Percentiles rank a stretch among this genome's conserved stretches.
Conservation (phyloP, 2,888 invertebrate genomes). For the Homarus gammarus region DNA sequence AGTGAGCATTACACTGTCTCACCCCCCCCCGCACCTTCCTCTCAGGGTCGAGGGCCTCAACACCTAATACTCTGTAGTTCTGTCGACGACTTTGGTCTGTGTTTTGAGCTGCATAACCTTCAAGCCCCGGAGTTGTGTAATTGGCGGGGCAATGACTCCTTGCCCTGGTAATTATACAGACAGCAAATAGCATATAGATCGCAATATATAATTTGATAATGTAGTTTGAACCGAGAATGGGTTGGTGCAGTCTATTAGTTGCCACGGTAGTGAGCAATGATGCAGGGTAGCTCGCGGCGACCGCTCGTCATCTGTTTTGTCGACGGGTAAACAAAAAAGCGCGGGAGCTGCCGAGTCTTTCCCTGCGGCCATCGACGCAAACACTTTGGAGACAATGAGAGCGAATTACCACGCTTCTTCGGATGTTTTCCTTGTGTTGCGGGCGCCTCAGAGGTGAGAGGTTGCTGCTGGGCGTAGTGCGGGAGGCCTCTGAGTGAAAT, state of each 20-base stretch:
- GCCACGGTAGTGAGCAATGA: slow-evolving; percentile 58
- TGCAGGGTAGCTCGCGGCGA: slow-evolving; percentile 61
- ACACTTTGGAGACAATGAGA: slow-evolving; percentile 65
- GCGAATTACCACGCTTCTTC: slow-evolving; percentile 65
- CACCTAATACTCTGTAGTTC: not conserved
- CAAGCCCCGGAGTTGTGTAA: not conserved
- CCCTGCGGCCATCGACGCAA: slow-evolving; percentile 52
- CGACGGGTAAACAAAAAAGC: slow-evolving; percentile 58
- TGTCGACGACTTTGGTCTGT: slow-evolving; percentile 1
- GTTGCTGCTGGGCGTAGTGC: slow-evolving; percentile 56
- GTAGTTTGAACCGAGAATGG: slow-evolving; percentile 41
- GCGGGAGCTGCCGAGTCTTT: slow-evolving; percentile 54
- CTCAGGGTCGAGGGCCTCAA: not conserved
- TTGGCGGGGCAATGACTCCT: not conserved
- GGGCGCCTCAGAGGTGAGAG: slow-evolving; percentile 62
- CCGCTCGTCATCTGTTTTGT: slow-evolving; percentile 63
- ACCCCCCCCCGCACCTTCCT: not conserved
- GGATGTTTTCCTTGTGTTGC: slow-evolving; percentile 61
- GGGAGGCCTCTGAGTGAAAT: slow-evolving; percentile 63
- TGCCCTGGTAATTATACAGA: slow-evolving; percentile 42
- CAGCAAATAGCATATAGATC: slow-evolving; percentile 36
- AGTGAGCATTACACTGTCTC: not conserved
- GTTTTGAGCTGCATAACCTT: not conserved
- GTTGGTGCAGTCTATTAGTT: slow-evolving; percentile 49
- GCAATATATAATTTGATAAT: slow-evolving; percentile 41